Evolutionary conservation across 1,140 invertebrate genomes (phyloP), one percentile per base, ranked within the genome.

Genomic region (Scaptomyza hsui): DNA sequence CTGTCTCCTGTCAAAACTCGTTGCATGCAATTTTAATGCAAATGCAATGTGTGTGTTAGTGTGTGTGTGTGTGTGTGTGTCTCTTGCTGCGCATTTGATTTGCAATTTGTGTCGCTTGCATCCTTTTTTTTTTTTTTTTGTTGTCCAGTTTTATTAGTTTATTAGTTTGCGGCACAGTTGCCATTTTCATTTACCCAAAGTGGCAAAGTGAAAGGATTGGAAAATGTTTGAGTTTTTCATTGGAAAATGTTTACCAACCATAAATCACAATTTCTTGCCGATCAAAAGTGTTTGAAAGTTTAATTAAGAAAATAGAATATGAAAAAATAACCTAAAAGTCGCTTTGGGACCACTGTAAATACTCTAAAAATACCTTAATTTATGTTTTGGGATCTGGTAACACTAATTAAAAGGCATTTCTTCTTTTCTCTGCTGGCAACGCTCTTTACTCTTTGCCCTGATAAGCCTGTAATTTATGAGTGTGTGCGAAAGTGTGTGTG

Each of bases 101-200:
- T 64, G 68, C 76, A 85, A 85, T 85, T 85, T 85, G 73, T 85
- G 81, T 86, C 81, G 72, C 69, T 77, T 76, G 72, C 56, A 70
- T 67, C 67, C 65, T 59, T 55, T 64, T 70, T 47, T 60, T 10
- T 59, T 55, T 64, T 70, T 47, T 60, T 10, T 32, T 53, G 21
- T 24, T 60, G 70, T 60, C 29, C 72, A 47, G 55, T 52, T 39
- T 69, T 79, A 73, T 86, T 81, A 86, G 73, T 86, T 86, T 75
- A 80, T 88, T 77, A 59, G 47, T 72, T 68, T 59, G 19, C 32
- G 53, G 16, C 44, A 67, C 49, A 81, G 81, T 85, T 85, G 80
- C 80, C 85, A 83, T 83, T 85, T 83, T 79, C 68, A 68, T 73
- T 80, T 72, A 12, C n/a, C 45, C 2, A 29, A 13, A 45, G 18